Percentiles rank a stretch among this genome's conserved stretches.
Evolutionary conservation across 2,113 vertebrate species (phyloP).

Genomic region (Rissa tridactyla): DNA sequence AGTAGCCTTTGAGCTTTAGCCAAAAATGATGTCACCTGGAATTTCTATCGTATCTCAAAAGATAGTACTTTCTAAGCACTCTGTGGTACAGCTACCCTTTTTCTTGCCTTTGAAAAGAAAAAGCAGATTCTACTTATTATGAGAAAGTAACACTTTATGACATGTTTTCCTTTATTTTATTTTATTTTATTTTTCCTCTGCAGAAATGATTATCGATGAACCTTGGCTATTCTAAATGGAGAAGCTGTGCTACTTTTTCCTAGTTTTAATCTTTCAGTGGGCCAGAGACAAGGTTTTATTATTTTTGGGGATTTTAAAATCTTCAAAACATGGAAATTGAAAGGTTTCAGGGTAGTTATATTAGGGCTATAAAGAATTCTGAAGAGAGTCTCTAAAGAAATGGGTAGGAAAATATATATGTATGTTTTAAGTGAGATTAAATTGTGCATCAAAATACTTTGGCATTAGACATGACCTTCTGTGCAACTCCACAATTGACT

Average conservation of each 20-base stretch:
- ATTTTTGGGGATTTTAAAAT: background rate
- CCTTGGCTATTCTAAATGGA: background rate
- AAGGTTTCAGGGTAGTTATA: background rate
- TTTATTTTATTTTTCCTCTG: background rate
- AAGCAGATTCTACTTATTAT: background rate
- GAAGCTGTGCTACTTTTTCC: background rate
- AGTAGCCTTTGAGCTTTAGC: conserved; percentile 54
- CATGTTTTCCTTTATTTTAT: background rate
- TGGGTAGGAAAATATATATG: background rate
- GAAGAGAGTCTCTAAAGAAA: background rate
- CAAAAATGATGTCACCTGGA: conserved; percentile 54
- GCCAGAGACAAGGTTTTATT: background rate
- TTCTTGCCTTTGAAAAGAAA: background rate
- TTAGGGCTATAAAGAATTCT: background rate
- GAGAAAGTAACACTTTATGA: background rate
- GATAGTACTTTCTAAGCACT: conserved; percentile 10
- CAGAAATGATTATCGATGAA: background rate
- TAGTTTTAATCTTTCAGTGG: background rate
- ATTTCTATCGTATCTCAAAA: conserved; percentile 27
- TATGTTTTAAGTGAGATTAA: background rate
- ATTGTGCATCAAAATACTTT: background rate
- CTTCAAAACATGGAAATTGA: background rate
- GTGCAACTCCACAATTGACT: background rate
- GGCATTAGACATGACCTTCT: background rate
- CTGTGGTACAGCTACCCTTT: background rate